Evolutionary conservation across 2,888 invertebrate species (phyloP).

Genomic region (Hydraecia micacea): DNA sequence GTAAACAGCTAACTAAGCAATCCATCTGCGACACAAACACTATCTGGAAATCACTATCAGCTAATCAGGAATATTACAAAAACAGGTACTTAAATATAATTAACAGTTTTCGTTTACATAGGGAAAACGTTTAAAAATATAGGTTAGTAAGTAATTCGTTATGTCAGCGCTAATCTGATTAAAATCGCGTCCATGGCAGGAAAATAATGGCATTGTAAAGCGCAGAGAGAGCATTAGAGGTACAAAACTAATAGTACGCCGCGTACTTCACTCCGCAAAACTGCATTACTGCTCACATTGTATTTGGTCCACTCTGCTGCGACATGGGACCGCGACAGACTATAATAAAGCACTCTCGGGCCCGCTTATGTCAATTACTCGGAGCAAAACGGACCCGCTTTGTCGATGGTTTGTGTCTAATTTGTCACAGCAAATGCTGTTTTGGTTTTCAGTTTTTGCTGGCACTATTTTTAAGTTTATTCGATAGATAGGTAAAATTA

Average conservation of each 20-base stretch:
- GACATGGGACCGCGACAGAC: constrained; percentile 22
- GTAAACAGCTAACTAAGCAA: background rate
- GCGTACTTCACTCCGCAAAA: constrained; percentile 41
- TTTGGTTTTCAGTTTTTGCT: constrained; percentile 1
- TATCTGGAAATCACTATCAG: background rate
- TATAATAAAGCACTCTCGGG: constrained; percentile 57
- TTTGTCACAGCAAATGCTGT: constrained; percentile 40
- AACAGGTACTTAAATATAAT: background rate
- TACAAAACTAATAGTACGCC: constrained; percentile 39
- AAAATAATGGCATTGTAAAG: constrained; percentile 22
- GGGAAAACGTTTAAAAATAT: background rate
- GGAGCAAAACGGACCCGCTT: constrained; percentile 34
- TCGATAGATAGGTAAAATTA: background rate
- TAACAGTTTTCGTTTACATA: background rate
- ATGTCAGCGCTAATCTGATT: background rate
- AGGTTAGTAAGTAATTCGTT: background rate
- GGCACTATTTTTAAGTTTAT: background rate
- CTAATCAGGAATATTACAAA: background rate
- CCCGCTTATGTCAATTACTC: constrained; percentile 54
- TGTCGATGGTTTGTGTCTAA: constrained; percentile 39
- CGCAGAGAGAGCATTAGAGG: constrained; percentile 8
- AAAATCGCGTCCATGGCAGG: background rate
- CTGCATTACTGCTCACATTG: constrained; percentile 52
- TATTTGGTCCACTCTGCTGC: constrained; percentile 15
- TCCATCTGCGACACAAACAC: background rate